phyloP scores from a whole-genome alignment of 2,888 invertebrate species.

The Andrena bicolor region DNA sequence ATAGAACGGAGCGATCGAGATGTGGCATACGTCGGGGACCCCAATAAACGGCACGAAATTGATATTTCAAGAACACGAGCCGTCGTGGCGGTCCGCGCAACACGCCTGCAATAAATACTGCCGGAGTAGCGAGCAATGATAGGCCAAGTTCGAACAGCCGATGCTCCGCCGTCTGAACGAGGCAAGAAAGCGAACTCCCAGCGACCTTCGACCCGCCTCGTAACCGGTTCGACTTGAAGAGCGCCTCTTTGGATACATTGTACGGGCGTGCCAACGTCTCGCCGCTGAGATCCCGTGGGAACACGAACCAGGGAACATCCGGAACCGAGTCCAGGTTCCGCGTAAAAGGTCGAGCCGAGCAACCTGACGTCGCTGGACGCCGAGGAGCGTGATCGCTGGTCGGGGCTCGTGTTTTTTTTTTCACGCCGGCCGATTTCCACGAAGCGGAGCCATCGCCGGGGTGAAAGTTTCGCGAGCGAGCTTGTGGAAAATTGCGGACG shows the following conservation, averaged over 20 bases:
- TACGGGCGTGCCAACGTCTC: conserved; percentile 45
- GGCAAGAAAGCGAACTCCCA: conserved; percentile 55
- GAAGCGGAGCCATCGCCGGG: conserved; percentile 27
- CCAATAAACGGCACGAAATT: conserved; percentile 54
- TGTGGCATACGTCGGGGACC: conserved; percentile 29
- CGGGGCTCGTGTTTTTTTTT: too few relatives aligned
- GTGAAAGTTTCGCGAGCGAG: conserved; percentile 68
- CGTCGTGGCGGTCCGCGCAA: conserved; percentile 13
- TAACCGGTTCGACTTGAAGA: conserved; percentile 67
- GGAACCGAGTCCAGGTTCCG: conserved; percentile 23
- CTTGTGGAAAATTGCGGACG: conserved; percentile 66
- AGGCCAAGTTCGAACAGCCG: conserved; percentile 61
- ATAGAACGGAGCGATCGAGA: conserved; percentile 36
- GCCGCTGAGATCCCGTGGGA: conserved; percentile 63
- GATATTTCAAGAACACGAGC: conserved; percentile 59
- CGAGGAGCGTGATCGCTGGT: not conserved
- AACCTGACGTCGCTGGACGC: not conserved
- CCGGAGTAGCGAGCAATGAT: conserved; percentile 66
- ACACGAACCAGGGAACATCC: conserved; percentile 36
- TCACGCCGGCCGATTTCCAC: conserved; percentile 5
- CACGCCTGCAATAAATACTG: conserved; percentile 65
- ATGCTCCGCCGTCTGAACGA: conserved; percentile 47
- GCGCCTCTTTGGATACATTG: conserved; percentile 39
- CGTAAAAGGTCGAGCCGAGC: conserved; percentile 23
- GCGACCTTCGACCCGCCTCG: conserved; percentile 70